Conservation (phyloP, 1,140 invertebrate species). For the Oreohelix idahoensis region DNA sequence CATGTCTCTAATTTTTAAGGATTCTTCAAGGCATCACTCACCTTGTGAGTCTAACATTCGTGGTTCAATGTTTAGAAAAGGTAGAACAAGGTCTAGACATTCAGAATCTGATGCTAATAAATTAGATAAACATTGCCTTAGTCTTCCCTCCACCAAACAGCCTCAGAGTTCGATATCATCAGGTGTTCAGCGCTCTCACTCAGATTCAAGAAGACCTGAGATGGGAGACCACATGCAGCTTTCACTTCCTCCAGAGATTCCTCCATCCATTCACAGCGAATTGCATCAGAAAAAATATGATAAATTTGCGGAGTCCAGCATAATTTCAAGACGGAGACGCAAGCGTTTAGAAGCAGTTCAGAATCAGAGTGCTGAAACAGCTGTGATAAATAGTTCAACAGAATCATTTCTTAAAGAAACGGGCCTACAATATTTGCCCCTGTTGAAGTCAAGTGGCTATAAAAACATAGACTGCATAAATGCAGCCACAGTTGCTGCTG, state of each 20-base stretch:
- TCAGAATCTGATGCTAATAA: constrained; percentile 31
- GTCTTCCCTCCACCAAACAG: constrained; percentile 5
- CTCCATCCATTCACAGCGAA: neutral
- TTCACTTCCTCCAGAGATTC: neutral
- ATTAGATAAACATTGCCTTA: constrained; percentile 13
- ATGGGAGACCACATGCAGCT: neutral
- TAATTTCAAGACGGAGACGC: constrained; percentile 28
- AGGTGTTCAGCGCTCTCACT: neutral
- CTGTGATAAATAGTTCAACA: neutral
- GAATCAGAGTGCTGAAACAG: neutral
- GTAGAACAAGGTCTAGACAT: constrained; percentile 5
- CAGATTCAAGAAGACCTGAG: constrained; percentile 12
- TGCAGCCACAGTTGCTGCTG: constrained; percentile 16
- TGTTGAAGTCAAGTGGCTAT: constrained; percentile 27
- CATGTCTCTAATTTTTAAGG: constrained; percentile 25
- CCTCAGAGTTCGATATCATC: neutral
- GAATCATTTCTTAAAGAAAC: neutral
- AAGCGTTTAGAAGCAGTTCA: neutral
- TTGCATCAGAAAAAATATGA: constrained; percentile 22
- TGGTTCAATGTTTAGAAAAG: neutral
- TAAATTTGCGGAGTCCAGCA: constrained; percentile 34
- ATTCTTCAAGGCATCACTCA: constrained; percentile 17
- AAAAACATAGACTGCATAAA: constrained; percentile 35
- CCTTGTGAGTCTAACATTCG: neutral
- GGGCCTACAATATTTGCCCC: neutral